Evolutionary conservation across 2,888 invertebrate species (phyloP), one percentile per base, ranked within the genome.

Genomic region (Lithosia quadra): DNA sequence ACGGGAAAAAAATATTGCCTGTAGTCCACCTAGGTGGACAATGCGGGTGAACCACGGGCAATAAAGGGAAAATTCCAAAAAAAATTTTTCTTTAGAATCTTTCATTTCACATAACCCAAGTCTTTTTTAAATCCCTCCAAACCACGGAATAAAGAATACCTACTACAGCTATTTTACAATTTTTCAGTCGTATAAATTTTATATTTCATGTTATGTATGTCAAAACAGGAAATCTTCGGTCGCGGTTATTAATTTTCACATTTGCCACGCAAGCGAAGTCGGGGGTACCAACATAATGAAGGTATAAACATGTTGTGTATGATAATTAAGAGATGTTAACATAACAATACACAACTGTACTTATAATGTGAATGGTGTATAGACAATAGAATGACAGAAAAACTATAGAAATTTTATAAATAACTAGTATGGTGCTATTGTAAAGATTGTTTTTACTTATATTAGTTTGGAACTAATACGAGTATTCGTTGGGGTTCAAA

Each of bases 301-400:
- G 39, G 1, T 43, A 49, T 62, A 63, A 58, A 58, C 57, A 67
- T 62, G 34, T 53, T 58, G 53, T 68, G 49, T 68, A 59, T 59
- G 59, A 59, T 68, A 68, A 63, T 68, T 63, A 57, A 43, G 63
- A 21, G 49, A 43, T 63, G 63, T 56, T 62, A 62, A 36, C 53
- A 43, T 53, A 58, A 68, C 68, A 68, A 68, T 68, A 65, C 39
- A 43, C 60, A 59, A 55, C 59, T 53, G 21, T 21, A 33, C 60
- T 39, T 39, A 22, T 63, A 28, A 63, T 67, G 63, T 63, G 58
- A 67, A 67, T 58, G 22, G 43, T 24, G 15, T 22, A 33, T 28
- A 24, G 28, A 63, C 59, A 63, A 68, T 59, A 34, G 55, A 49
- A 60, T 39, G 28, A 36, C 36, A 64, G 68, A 59, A 68, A 68